Conservation (phyloP, 2,888 invertebrate genomes). For the Gibbula magus region DNA sequence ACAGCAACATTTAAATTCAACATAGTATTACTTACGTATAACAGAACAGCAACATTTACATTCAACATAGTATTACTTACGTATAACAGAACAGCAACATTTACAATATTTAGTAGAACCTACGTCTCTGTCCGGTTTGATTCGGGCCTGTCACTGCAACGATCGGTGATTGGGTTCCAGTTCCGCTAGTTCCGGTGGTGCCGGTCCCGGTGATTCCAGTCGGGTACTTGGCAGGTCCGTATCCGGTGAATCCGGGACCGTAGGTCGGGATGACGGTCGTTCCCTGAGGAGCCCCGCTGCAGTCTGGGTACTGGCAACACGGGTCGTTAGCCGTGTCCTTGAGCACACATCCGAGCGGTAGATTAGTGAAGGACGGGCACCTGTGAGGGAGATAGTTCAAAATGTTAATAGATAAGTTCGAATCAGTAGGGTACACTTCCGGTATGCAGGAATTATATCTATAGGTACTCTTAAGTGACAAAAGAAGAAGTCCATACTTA, state of each 20-base stretch:
- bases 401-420: no score
- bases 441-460: no score
- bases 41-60: no score
- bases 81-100: no score
- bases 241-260: slow-evolving; percentile 54
- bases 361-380: slow-evolving; percentile 51
- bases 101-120: no score
- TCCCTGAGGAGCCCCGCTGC: slow-evolving; percentile 37
- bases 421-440: no score
- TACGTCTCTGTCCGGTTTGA: not conserved
- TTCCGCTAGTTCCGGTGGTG: slow-evolving; percentile 22
- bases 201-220: slow-evolving; percentile 35
- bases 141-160: slow-evolving; percentile 20
- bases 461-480: no score
- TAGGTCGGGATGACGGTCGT: slow-evolving; percentile 47
- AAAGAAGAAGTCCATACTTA: no score
- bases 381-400: slow-evolving; percentile 33
- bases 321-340: slow-evolving; percentile 53
- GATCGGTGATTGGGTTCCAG: slow-evolving; percentile 24
- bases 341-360: slow-evolving; percentile 48
- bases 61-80: no score
- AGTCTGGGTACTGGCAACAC: slow-evolving; percentile 52
- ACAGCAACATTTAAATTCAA: no score
- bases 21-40: no score
- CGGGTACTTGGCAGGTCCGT: slow-evolving; percentile 37